Evolutionary conservation across 1,140 invertebrate genomes (phyloP).

Genomic region (Drosophila teissieri): DNA sequence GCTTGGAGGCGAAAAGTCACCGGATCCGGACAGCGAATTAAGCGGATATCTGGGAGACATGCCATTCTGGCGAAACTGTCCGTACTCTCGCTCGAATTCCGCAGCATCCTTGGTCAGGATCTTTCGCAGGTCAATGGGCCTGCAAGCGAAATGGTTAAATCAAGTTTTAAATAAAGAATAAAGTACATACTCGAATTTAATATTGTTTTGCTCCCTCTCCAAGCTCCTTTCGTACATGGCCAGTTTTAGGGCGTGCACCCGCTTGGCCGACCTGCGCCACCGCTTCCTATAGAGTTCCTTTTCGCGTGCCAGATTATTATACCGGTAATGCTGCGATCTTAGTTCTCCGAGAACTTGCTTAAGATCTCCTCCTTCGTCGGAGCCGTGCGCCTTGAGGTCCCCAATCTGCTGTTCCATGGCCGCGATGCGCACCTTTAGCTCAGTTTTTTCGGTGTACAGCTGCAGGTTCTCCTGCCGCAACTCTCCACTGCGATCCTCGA

Average conservation of each 20-base stretch:
- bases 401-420: slow-evolving; percentile 57
- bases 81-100: slow-evolving; percentile 61
- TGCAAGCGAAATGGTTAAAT: not conserved
- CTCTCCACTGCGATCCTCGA: slow-evolving; percentile 41
- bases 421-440: slow-evolving; percentile 46
- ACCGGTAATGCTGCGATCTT: slow-evolving; percentile 48
- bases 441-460: slow-evolving; percentile 42
- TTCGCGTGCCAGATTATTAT: slow-evolving; percentile 39
- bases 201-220: not conserved
- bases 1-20: slow-evolving; percentile 18
- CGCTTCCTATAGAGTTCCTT: slow-evolving; percentile 72
- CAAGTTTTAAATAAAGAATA: too few species aligned
- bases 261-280: slow-evolving; percentile 45
- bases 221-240: slow-evolving; percentile 44
- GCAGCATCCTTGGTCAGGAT: slow-evolving; percentile 51
- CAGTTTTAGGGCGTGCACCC: slow-evolving; percentile 55
- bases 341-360: slow-evolving; percentile 56
- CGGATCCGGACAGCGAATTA: not conserved
- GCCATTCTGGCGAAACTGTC: slow-evolving; percentile 19
- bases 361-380: slow-evolving; percentile 26
- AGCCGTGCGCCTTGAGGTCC: slow-evolving; percentile 6
- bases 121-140: slow-evolving; percentile 39
- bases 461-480: slow-evolving; percentile 54
- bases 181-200: slow-evolving; percentile 13
- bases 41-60: not conserved